Conservation (phyloP, 2,797 vertebrate species). For the Tokudaia tokunoshimensis region DNA sequence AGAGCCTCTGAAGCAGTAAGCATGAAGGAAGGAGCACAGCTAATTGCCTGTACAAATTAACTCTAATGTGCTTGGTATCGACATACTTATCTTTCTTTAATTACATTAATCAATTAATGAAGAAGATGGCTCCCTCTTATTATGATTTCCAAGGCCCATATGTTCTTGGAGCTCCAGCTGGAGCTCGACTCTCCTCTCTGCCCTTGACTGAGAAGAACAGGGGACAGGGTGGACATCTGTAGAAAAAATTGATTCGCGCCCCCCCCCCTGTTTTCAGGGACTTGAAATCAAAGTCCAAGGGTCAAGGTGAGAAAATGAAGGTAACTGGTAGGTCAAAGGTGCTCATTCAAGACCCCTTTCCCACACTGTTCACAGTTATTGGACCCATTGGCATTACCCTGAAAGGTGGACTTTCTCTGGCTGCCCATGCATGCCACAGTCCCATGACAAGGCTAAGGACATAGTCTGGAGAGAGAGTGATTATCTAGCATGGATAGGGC, state of each 20-base stretch:
- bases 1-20: constrained; percentile 65
- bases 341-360: neutral
- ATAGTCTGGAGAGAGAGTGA: neutral
- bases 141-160: constrained; percentile 72
- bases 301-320: neutral
- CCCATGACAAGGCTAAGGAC: neutral
- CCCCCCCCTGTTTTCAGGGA: neutral
- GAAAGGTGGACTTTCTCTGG: neutral
- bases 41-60: constrained; percentile 88
- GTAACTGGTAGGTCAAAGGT: neutral
- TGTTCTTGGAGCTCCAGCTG: constrained; percentile 61
- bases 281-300: neutral
- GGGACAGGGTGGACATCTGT: neutral
- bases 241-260: neutral
- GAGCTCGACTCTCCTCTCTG: constrained; percentile 22
- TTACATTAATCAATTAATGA: constrained; percentile 89
- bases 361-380: neutral
- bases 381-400: neutral
- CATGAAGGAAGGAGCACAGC: constrained; percentile 75
- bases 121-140: constrained; percentile 78
- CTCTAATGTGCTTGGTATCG: constrained; percentile 83
- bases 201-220: neutral
- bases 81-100: constrained; percentile 83
- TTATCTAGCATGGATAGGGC: neutral
- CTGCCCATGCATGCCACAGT: neutral